Conservation (phyloP, 1,140 invertebrate species). For the Sminthurides bifidus region DNA sequence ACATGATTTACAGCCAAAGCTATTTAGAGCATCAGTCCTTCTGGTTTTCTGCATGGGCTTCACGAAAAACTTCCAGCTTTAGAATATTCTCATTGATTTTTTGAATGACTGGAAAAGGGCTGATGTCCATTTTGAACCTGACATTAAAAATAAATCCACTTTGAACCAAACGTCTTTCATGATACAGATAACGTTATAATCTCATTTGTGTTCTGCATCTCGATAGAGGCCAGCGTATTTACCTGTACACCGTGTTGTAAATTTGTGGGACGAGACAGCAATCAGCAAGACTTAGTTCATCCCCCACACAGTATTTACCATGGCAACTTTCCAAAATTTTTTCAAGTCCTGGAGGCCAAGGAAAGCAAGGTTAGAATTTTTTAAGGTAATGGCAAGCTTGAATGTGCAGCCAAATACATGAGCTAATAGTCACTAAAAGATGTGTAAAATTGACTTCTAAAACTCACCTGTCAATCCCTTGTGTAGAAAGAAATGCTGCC, state of each 20-base stretch:
- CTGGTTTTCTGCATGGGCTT: conserved; percentile 74
- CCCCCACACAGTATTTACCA: conserved; percentile 89
- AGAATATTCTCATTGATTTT: conserved; percentile 57
- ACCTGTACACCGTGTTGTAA: conserved; percentile 67
- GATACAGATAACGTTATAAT: background rate
- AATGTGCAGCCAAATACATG: too few relatives aligned
- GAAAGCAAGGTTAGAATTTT: too few relatives aligned
- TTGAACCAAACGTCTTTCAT: background rate
- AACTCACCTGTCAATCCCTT: conserved; percentile 60
- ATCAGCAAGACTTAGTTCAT: conserved; percentile 86
- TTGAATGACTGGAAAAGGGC: conserved; percentile 74
- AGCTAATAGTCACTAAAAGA: background rate
- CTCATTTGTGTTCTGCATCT: background rate
- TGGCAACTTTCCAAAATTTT: conserved; percentile 65
- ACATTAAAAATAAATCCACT: conserved; percentile 27
- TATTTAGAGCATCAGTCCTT: conserved; percentile 58
- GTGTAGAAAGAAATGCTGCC: conserved; percentile 86
- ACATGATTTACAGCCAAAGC: background rate
- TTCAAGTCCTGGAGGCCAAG: conserved; percentile 59
- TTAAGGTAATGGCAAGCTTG: too few relatives aligned
- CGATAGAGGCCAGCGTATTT: background rate
- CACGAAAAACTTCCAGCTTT: conserved; percentile 74
- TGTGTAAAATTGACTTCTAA: background rate
- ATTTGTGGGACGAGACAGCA: conserved; percentile 90
- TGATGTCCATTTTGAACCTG: conserved; percentile 81